phyloP scores from a whole-genome alignment of 2,113 vertebrate species.

The Ifrita kowaldi region DNA sequence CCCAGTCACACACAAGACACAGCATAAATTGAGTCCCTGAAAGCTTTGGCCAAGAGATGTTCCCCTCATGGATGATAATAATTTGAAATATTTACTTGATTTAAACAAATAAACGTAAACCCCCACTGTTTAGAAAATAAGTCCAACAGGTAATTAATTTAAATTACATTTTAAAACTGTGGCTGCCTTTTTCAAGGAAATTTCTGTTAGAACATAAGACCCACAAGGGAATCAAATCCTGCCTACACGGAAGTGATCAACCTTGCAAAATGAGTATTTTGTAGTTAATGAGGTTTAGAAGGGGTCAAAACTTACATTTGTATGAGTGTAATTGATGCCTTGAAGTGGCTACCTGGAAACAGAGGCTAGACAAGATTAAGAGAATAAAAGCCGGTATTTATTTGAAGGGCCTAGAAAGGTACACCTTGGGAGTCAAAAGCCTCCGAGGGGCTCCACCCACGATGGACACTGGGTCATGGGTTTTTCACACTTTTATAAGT shows the following conservation, averaged over 20 bases:
- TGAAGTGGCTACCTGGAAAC: too few species aligned
- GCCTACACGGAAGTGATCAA: rapidly evolving
- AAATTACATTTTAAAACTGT: neutral
- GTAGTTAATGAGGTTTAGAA: neutral
- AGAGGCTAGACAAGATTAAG: too few species aligned
- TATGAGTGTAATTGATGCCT: too few species aligned
- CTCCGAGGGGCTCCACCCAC: too few species aligned
- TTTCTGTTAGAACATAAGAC: neutral
- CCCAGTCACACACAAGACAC: neutral
- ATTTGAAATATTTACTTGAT: neutral
- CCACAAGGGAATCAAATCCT: neutral
- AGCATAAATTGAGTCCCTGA: neutral
- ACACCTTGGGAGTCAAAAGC: too few species aligned
- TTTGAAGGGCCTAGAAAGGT: too few species aligned
- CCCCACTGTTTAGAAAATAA: neutral
- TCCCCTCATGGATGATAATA: neutral
- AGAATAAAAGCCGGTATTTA: too few species aligned
- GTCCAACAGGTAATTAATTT: neutral
- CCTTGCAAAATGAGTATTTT: neutral
- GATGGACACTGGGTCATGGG: too few species aligned
- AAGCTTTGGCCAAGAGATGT: neutral
- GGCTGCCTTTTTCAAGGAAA: neutral
- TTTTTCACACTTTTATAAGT: too few species aligned
- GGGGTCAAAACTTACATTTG: neutral
- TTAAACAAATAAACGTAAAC: neutral